These are phyloP conservation scores for Elephantulus edwardii DNA, from an alignment of 2,113 vertebrate species.

Conservation along the genomic window DNA sequence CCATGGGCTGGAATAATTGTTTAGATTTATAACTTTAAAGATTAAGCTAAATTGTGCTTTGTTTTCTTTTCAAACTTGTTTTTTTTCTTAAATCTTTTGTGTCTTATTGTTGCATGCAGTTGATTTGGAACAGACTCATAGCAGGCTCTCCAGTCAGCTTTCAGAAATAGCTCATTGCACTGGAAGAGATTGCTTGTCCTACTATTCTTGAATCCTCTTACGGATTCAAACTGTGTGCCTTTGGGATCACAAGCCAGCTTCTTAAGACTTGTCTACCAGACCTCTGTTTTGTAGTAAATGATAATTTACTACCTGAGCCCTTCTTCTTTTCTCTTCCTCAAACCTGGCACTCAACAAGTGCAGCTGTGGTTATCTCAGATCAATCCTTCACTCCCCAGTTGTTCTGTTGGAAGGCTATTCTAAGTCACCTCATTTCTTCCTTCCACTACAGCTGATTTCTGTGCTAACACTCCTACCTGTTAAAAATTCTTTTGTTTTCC, in stretches of 20 bases:
- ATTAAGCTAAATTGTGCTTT: constrained; percentile 12
- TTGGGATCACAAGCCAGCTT: too few species aligned
- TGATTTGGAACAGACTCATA: too few species aligned
- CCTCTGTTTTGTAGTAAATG: too few species aligned
- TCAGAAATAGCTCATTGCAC: too few species aligned
- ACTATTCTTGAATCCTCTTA: too few species aligned
- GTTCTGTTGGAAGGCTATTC: background rate
- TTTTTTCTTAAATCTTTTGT: constrained; percentile 12
- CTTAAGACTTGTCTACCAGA: too few species aligned
- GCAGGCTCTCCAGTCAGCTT: too few species aligned
- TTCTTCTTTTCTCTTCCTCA: background rate
- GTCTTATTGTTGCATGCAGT: too few species aligned
- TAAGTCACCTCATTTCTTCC: background rate
- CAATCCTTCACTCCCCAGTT: background rate
- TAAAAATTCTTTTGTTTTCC: background rate
- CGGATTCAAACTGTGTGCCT: too few species aligned
- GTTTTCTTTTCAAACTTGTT: background rate
- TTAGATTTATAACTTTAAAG: background rate
- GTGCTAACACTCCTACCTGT: background rate
- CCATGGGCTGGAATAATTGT: too few species aligned
- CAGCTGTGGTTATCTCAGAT: background rate
- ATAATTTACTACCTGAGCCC: background rate
- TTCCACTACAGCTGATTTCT: background rate
- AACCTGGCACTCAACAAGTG: background rate
- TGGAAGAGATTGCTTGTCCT: too few species aligned